Evolutionary conservation across 2,797 vertebrate species (phyloP), one percentile per base, ranked within the genome.

Genomic region (Pseudochirops corinnae): DNA sequence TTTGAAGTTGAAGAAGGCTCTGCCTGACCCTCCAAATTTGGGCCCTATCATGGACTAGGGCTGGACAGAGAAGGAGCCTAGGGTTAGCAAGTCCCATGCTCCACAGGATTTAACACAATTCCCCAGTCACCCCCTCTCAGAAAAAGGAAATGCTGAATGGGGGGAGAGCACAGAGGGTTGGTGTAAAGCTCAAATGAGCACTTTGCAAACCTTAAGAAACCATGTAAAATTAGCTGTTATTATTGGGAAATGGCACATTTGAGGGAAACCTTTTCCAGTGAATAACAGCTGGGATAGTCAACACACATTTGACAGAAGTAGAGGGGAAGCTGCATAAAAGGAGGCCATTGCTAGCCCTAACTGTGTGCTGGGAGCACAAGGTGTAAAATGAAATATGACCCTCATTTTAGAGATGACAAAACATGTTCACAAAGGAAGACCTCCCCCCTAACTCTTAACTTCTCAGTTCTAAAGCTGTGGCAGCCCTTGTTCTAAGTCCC

Each of bases 171-270:
- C 53, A n/a, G 14, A 21, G 5, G 28, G 5, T 31, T 91, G 1
- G 53, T 33, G 6, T 55, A 3, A 24, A 14, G 90, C 53, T 91
- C 55, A 53, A 56, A 14, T 33, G 13, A 67, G 90, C 93, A 67
- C 92, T 96, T 91, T 60, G 33, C 55, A 90, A 95, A 95, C 90
- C 57, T 91, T 53, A 55, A 91, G 90, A 91, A 55, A 55, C 55
- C 16, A n/a, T 21, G 6, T 10, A 82, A 82, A 46, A 16, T 82
- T 82, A 24, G 21, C 74, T 82, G 18, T 82, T 82, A 11, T 46
- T 24, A 82, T 1, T 24, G 39, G 39, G n/a, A 21, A 46, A 26
- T 21, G 46, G 18, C 6, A 39, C 5, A 1, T 74, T 82, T 24
- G 7, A 46, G 39, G 62, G 21, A 82, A 82, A 82, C 74, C 7